A percentile compares a stretch with the other conserved stretches of the same genome.
Evolutionary conservation across 2,113 vertebrate species (phyloP).

Genomic region (Patagioenas fasciata): DNA sequence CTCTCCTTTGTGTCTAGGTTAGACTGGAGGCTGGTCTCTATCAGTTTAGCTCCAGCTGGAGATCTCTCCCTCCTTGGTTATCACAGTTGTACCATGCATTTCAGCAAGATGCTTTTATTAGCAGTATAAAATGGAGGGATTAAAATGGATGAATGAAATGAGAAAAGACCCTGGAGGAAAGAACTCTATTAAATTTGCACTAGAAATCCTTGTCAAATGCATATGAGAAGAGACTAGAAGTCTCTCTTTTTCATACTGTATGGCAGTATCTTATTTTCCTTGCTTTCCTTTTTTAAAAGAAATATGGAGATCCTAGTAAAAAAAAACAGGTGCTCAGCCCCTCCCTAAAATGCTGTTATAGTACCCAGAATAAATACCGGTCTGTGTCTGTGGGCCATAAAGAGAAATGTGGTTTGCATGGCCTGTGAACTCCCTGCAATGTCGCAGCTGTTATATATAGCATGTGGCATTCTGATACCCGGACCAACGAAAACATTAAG

Average conservation of each 20-base stretch:
- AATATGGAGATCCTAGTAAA: not conserved
- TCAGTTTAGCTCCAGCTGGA: slow-evolving; percentile 39
- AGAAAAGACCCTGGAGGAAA: slow-evolving; percentile 15
- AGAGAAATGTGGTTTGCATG: not conserved
- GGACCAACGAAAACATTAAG: not conserved
- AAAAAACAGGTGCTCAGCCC: not conserved
- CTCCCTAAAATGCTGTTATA: not conserved
- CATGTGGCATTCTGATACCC: not conserved
- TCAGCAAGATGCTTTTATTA: slow-evolving; percentile 35
- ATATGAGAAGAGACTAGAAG: not conserved
- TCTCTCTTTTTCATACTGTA: not conserved
- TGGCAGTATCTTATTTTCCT: not conserved
- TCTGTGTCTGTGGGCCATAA: not conserved
- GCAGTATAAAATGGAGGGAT: slow-evolving; percentile 4
- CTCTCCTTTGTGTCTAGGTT: not conserved
- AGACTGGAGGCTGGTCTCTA: slow-evolving; percentile 7
- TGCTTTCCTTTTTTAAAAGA: not conserved
- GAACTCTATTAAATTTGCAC: not conserved
- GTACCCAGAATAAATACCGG: not conserved
- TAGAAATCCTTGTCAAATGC: not conserved
- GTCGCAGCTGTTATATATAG: slow-evolving; percentile 43
- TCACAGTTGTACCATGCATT: slow-evolving; percentile 22
- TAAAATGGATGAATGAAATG: slow-evolving; percentile 31
- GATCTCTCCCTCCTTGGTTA: slow-evolving; percentile 18
- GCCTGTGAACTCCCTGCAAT: slow-evolving; percentile 17